Percentiles rank a stretch among this genome's conserved stretches.
Conservation (phyloP, 1,140 invertebrate genomes). For the Achroia grisella region DNA sequence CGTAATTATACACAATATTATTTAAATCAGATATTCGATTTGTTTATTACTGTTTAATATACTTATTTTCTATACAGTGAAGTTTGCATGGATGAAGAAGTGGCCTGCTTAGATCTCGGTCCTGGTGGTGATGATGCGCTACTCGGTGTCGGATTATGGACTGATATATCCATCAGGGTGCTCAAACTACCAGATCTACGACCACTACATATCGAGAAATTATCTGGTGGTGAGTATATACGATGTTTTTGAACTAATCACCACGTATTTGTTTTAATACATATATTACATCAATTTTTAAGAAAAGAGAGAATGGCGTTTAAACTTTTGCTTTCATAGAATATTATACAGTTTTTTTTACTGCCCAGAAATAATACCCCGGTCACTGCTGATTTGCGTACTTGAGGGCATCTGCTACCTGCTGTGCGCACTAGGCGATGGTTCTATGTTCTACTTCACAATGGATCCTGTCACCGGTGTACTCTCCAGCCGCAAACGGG, state of each 20-base stretch:
- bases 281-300: too few species aligned
- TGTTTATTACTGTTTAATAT: too few species aligned
- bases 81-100: conserved; percentile 90
- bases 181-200: conserved; percentile 85
- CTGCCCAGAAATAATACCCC: conserved; percentile 91
- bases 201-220: conserved; percentile 87
- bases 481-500: conserved; percentile 89
- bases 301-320: too few species aligned
- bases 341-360: background rate
- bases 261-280: too few species aligned
- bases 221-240: conserved; percentile 83
- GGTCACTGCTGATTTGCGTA: conserved; percentile 94
- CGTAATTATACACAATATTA: too few species aligned
- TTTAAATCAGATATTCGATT: too few species aligned
- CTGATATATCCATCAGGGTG: conserved; percentile 94
- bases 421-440: conserved; percentile 96
- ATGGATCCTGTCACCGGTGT: conserved; percentile 83
- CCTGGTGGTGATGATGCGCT: conserved; percentile 84
- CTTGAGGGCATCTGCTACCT: conserved; percentile 95
- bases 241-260: too few species aligned
- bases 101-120: conserved; percentile 96
- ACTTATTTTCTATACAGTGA: too few species aligned
- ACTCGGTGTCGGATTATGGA: conserved; percentile 97
- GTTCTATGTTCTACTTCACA: conserved; percentile 97
- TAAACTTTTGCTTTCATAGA: too few species aligned